phyloP scores from a whole-genome alignment of 2,797 vertebrate species.

The Aulostomus chinensis region DNA sequence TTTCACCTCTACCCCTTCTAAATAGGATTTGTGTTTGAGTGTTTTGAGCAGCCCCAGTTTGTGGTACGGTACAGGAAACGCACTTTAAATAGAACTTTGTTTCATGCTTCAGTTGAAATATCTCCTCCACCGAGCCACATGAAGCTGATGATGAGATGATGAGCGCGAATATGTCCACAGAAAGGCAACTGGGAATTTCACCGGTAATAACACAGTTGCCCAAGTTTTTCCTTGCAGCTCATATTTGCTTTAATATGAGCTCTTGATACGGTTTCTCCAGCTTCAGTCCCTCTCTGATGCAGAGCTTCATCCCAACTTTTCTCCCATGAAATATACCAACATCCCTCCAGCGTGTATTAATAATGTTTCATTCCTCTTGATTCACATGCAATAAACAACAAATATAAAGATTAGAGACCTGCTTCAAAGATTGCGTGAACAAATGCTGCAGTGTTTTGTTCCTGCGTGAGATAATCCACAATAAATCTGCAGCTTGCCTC shows the following conservation, averaged over 20 bases:
- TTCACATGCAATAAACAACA: not conserved
- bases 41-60: constrained; percentile 4
- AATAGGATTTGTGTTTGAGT: constrained; percentile 57
- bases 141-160: too few species aligned
- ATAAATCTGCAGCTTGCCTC: constrained; percentile 19
- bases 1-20: constrained; percentile 44
- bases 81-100: constrained; percentile 12
- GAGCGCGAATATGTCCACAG: too few species aligned
- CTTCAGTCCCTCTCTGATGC: too few species aligned
- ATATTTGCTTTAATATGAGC: too few species aligned
- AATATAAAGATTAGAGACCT: not conserved
- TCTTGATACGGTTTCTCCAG: too few species aligned
- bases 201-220: too few species aligned
- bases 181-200: too few species aligned
- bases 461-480: constrained; percentile 24
- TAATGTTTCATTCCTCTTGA: not conserved
- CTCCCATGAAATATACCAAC: constrained; percentile 24
- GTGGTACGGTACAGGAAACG: constrained; percentile 4
- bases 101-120: not conserved
- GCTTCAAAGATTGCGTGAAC: constrained; percentile 21
- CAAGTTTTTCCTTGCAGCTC: too few species aligned
- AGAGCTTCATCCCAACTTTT: too few species aligned
- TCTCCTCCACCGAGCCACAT: too few species aligned
- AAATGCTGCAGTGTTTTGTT: not conserved
- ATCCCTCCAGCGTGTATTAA: not conserved